Evolutionary conservation across 2,797 vertebrate species (phyloP), one percentile per base, ranked within the genome.

Genomic region (Mycteria americana): DNA sequence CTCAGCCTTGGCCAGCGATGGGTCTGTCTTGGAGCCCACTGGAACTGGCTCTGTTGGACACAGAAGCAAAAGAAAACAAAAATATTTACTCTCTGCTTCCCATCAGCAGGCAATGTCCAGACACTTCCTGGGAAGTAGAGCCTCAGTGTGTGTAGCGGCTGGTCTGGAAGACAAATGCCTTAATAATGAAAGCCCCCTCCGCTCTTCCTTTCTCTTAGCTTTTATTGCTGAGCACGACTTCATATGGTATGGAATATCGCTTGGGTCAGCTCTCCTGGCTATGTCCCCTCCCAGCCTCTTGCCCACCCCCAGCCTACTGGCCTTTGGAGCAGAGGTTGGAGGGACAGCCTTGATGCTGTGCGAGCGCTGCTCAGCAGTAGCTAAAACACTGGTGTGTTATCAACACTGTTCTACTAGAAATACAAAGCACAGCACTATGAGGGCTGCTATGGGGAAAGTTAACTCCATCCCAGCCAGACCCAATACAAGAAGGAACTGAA

Each of bases 81-180:
- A 54, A 9, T 12, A 33, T 16, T 18, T 53, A 13, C 33, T 31
- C 16, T 54, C 16, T 2, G 1, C 16, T 87, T 84, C 22, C 28
- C 12, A 6, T 84, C 25, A 63, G 28, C 27, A 63, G 33, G 19
- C 1, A 7, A 45, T 39, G 9, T 63, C 43, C 37, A 76, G 28
- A 5, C 7, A 13, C 33, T 33, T 57, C 13, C 18, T 92, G 30
- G 33, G 64, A 72, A 80, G n/a, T 4, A 37, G 37, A 28, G 21
- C 39, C 50, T 79, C 18, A 15, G 35, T 35, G 43, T 1, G 2
- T 0, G 0, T 23, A n/a, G 56, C 5, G 2, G 11, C 73, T 72
- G 27, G 37, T 91, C 37, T 76, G 33, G 18, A 72, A 91, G 45
- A 51, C 12, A 76, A 56, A 73, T 3, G 7, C 12, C 13, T 68